Conservation (phyloP, 2,797 vertebrate species). For the Sebastes matsubarae region DNA sequence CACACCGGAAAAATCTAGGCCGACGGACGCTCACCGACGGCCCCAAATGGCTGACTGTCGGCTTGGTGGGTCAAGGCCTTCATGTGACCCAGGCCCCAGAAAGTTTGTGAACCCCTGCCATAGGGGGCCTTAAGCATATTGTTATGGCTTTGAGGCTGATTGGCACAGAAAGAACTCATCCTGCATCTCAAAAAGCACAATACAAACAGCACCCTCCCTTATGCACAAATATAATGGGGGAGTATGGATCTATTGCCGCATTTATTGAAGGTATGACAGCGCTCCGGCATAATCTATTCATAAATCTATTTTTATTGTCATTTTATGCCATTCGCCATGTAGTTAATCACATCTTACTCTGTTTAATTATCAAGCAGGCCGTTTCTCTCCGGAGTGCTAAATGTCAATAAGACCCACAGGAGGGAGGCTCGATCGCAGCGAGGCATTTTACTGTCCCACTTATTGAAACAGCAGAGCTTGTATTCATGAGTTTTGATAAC, state of each 20-base stretch:
- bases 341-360: constrained; percentile 49
- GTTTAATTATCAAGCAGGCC: constrained; percentile 64
- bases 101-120: not conserved
- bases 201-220: constrained; percentile 27
- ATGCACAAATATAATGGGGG: not conserved
- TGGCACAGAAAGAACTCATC: not conserved
- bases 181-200: not conserved
- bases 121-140: not conserved
- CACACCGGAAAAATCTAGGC: no score
- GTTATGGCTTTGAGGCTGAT: not conserved
- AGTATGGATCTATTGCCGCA: not conserved
- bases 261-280: constrained; percentile 11
- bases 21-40: no score
- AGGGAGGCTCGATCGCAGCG: constrained; percentile 33
- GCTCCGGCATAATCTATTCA: constrained; percentile 11
- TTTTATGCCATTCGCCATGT: constrained; percentile 31
- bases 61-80: no score
- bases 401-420: constrained; percentile 72
- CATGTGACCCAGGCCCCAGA: no score
- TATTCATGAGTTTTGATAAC: constrained; percentile 58
- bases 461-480: constrained; percentile 40
- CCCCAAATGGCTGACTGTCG: no score
- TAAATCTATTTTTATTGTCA: constrained; percentile 56
- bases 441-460: constrained; percentile 55
- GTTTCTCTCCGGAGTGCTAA: constrained; percentile 54